Evolutionary conservation across 2,797 vertebrate genomes (phyloP).

Genomic region (Rhodeus uyekii): DNA sequence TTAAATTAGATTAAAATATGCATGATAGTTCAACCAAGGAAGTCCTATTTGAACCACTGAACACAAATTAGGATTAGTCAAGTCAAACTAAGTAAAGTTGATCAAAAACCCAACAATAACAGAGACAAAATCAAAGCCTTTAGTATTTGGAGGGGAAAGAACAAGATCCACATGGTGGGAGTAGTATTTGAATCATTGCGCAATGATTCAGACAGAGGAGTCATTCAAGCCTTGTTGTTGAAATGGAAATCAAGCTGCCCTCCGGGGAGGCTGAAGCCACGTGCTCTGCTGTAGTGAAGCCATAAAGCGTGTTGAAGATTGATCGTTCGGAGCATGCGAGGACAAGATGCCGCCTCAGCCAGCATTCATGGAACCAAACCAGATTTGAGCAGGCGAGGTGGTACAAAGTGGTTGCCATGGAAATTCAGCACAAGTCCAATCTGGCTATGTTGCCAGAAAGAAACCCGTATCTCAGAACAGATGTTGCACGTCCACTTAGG

Average conservation of each 20-base stretch:
- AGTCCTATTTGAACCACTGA: background rate
- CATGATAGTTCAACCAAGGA: background rate
- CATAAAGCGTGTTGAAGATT: conserved; percentile 9
- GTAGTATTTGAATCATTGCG: conserved; percentile 2
- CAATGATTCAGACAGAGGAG: conserved; percentile 16
- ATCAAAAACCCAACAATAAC: background rate
- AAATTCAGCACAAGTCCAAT: conserved; percentile 56
- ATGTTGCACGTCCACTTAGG: conserved; percentile 43
- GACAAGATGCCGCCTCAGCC: conserved; percentile 54
- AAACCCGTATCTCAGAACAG: conserved; percentile 41
- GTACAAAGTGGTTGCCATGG: conserved; percentile 69
- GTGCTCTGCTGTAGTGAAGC: conserved; percentile 36
- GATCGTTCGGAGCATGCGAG: conserved; percentile 40
- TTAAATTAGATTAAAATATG: background rate
- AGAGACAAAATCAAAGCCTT: background rate
- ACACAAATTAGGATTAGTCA: background rate
- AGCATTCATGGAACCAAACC: conserved; percentile 41
- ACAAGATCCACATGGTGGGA: background rate
- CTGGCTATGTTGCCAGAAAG: conserved; percentile 46
- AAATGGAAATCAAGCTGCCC: conserved; percentile 32
- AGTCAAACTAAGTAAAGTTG: background rate
- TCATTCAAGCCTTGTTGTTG: conserved; percentile 20
- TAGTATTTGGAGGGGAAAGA: too few relatives aligned
- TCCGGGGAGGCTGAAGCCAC: conserved; percentile 18
- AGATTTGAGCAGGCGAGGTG: conserved; percentile 51